phyloP scores from a whole-genome alignment of 2,888 invertebrate genomes.

The Volucella zonaria region DNA sequence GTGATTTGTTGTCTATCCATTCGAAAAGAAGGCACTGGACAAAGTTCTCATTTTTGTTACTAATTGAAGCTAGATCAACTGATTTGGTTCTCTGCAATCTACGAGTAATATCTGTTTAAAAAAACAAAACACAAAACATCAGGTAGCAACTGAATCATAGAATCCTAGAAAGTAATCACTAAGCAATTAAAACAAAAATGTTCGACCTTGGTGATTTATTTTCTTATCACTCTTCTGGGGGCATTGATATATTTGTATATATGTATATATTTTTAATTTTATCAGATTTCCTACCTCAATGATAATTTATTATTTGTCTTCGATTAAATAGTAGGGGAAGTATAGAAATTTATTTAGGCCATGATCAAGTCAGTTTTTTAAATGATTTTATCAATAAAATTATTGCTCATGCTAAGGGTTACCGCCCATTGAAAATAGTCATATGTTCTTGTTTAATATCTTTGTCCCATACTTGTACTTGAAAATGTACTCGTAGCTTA shows the following conservation, averaged over 20 bases:
- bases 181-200: neutral
- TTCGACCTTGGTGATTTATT: neutral
- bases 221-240: slow-evolving; percentile 19
- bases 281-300: slow-evolving; percentile 27
- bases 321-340: too few relatives aligned
- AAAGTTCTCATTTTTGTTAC: neutral
- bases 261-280: neutral
- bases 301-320: slow-evolving; percentile 5
- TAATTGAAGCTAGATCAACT: slow-evolving; percentile 24
- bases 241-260: neutral
- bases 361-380: too few relatives aligned
- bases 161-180: neutral
- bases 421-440: too few relatives aligned
- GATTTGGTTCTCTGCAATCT: slow-evolving; percentile 26
- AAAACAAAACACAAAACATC: neutral
- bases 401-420: too few relatives aligned
- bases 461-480: too few relatives aligned
- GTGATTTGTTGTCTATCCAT: neutral
- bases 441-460: too few relatives aligned
- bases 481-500: too few relatives aligned
- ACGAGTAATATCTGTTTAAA: neutral
- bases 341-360: too few relatives aligned
- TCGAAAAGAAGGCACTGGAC: too few relatives aligned
- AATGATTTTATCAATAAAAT: too few relatives aligned
- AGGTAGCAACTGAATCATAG: slow-evolving; percentile 6